phyloP scores from a whole-genome alignment of 2,113 vertebrate genomes.

The Irena cyanogastra region DNA sequence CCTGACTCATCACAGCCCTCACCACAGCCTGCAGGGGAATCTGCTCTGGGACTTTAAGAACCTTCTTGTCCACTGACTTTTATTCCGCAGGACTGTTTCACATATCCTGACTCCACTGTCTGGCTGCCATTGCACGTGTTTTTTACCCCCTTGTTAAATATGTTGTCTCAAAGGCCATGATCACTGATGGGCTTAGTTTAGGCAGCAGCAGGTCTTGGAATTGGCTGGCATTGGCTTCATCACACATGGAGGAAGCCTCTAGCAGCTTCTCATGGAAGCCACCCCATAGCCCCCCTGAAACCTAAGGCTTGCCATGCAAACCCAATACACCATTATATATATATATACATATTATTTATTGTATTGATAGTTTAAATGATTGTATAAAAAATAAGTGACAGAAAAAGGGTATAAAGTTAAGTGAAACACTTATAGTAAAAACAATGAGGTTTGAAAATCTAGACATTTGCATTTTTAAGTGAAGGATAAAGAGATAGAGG shows the following conservation, averaged over 20 bases:
- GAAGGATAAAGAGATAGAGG: neutral
- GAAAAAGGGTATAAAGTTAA: neutral
- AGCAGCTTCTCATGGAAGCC: neutral
- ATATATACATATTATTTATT: neutral
- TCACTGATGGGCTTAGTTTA: neutral
- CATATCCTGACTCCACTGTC: neutral
- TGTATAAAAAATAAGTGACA: neutral
- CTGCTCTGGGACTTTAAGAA: neutral
- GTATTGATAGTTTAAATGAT: neutral
- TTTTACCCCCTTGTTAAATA: neutral
- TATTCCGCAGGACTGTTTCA: neutral
- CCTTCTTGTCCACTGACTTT: neutral
- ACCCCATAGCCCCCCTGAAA: accelerated
- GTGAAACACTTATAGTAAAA: neutral
- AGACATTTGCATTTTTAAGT: neutral
- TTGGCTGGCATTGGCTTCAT: accelerated
- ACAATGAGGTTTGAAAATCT: neutral
- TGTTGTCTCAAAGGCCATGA: neutral
- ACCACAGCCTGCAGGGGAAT: neutral
- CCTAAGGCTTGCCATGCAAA: neutral
- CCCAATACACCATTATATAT: neutral
- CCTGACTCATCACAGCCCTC: neutral
- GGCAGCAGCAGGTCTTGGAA: neutral
- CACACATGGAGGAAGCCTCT: accelerated
- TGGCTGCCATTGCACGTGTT: neutral